Evolutionary conservation across 2,797 vertebrate species (phyloP).

Genomic region (Onychomys leucogaster): DNA sequence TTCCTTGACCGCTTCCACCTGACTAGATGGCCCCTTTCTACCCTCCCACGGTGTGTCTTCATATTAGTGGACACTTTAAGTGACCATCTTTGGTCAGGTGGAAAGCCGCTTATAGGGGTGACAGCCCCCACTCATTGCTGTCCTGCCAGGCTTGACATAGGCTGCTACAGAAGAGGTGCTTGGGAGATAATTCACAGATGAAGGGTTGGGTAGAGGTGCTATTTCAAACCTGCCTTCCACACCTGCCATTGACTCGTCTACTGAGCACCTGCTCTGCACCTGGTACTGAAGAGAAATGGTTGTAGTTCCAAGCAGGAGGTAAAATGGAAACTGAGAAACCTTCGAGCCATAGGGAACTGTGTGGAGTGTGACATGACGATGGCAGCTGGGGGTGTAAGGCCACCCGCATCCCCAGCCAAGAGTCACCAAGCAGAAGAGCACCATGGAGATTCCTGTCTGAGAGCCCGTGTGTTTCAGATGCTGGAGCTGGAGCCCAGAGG

Average conservation of each 20-base stretch:
- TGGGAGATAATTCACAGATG: background rate
- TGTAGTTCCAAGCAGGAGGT: background rate
- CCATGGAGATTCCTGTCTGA: fast-evolving
- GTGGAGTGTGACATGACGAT: fast-evolving
- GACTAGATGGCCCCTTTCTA: background rate
- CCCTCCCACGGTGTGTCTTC: background rate
- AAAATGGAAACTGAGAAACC: background rate
- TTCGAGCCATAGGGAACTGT: background rate
- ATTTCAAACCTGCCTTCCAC: background rate
- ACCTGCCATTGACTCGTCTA: background rate
- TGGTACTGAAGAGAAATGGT: fast-evolving
- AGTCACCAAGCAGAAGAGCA: background rate
- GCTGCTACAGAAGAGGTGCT: background rate
- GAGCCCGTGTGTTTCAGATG: background rate
- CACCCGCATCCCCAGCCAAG: fast-evolving
- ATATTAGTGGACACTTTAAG: background rate
- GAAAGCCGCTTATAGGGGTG: background rate
- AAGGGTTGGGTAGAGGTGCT: background rate
- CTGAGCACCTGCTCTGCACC: background rate
- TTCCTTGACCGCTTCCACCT: background rate
- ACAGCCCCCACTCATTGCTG: background rate
- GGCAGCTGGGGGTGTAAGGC: background rate
- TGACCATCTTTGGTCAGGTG: background rate
- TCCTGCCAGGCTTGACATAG: background rate
- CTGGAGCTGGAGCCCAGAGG: background rate